Evolutionary conservation across 2,113 vertebrate genomes (phyloP).

Genomic region (Marmota monax): DNA sequence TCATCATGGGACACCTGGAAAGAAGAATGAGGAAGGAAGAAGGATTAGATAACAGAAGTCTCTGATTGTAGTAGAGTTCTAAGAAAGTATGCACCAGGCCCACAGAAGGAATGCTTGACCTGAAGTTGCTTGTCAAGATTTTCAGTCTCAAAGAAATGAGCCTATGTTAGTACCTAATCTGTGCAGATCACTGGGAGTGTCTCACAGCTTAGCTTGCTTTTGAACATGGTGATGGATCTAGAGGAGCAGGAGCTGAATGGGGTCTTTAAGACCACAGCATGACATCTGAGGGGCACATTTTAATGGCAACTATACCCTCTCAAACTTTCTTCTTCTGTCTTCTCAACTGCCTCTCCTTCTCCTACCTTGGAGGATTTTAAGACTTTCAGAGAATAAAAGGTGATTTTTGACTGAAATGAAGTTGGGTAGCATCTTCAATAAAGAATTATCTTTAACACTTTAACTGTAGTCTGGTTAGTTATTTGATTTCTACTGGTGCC

Average conservation of each 20-base stretch:
- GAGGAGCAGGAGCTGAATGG: neutral
- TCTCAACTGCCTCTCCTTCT: neutral
- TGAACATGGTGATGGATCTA: neutral
- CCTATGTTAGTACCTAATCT: fast-evolving
- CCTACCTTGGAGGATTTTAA: neutral
- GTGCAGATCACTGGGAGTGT: neutral
- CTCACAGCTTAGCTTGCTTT: neutral
- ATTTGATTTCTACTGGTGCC: neutral
- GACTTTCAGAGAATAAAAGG: neutral
- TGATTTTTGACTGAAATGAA: neutral
- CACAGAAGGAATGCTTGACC: neutral
- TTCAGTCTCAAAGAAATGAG: neutral
- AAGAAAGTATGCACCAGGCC: neutral
- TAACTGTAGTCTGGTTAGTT: neutral
- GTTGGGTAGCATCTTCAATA: neutral
- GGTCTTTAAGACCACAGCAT: neutral
- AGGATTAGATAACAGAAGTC: neutral
- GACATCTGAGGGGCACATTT: neutral
- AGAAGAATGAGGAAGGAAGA: neutral
- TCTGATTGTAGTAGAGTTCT: neutral
- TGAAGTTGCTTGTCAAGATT: neutral
- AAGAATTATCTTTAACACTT: neutral
- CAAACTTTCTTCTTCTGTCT: neutral
- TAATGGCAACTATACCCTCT: neutral
- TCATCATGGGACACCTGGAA: neutral